Evolutionary conservation across 2,113 vertebrate genomes (phyloP).

Genomic region (Bombycilla garrulus): DNA sequence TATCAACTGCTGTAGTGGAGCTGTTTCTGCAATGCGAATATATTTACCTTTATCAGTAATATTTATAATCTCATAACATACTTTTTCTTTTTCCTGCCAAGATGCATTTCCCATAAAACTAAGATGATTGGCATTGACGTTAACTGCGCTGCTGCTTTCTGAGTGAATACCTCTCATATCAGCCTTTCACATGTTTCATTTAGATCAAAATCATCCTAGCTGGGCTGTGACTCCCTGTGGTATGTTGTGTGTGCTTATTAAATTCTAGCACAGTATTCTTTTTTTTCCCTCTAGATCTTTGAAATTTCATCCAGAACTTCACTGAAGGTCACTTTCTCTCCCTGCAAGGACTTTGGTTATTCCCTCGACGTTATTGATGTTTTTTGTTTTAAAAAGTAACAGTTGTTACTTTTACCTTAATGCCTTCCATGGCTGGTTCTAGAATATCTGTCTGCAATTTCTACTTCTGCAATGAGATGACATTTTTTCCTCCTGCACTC

Average conservation of each 20-base stretch:
- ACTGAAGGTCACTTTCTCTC: background rate
- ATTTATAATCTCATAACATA: background rate
- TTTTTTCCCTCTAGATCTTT: background rate
- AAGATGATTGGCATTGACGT: background rate
- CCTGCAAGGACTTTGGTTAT: background rate
- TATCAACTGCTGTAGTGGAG: background rate
- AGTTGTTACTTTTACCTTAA: background rate
- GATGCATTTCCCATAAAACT: background rate
- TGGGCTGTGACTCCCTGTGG: background rate
- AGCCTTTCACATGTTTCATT: background rate
- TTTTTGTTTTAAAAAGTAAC: background rate
- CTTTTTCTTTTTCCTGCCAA: background rate
- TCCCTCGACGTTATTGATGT: background rate
- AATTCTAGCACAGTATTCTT: background rate
- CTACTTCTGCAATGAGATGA: background rate
- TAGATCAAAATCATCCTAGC: background rate
- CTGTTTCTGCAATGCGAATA: background rate
- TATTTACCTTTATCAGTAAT: background rate
- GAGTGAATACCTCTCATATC: background rate
- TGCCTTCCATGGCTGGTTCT: rapidly evolving
- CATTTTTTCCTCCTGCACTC: background rate
- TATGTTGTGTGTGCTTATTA: background rate
- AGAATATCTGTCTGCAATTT: background rate
- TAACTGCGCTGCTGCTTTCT: background rate
- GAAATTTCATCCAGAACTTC: background rate